Evolutionary conservation across 2,888 invertebrate species (phyloP).

Genomic region (Pheosia gnoma): DNA sequence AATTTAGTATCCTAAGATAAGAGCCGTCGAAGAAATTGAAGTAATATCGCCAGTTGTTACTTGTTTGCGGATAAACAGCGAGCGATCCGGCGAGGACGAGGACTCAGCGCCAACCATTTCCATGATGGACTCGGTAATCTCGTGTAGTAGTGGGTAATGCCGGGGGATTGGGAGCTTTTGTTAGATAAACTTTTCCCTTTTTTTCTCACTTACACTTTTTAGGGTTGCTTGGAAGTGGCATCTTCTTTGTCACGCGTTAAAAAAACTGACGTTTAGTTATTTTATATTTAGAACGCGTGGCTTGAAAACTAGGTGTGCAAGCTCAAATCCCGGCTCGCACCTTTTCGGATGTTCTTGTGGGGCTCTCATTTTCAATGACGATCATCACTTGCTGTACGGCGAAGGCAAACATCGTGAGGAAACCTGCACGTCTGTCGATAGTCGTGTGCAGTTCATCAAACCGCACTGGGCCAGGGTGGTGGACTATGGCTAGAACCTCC

Average conservation of each 20-base stretch:
- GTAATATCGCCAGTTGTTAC: slow-evolving; percentile 65
- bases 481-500: no score
- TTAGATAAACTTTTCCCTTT: slow-evolving; percentile 36
- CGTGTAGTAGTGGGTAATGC: slow-evolving; percentile 46
- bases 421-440: no score
- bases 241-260: not conserved
- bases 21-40: slow-evolving; percentile 66
- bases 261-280: no score
- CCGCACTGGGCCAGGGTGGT: no score
- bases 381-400: no score
- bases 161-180: slow-evolving; percentile 35
- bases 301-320: no score
- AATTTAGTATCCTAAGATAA: slow-evolving; percentile 54
- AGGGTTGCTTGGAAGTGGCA: not conserved
- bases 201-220: slow-evolving; percentile 33
- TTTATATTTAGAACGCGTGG: no score
- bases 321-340: no score
- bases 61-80: slow-evolving; percentile 61
- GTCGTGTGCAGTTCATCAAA: no score
- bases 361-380: no score
- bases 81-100: slow-evolving; percentile 20
- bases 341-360: no score
- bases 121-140: slow-evolving; percentile 62
- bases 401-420: no score
- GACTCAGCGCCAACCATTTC: slow-evolving; percentile 38